Base-by-base conservation (phyloP, 2,888 invertebrate genomes). In the Antitype chi region DNA sequence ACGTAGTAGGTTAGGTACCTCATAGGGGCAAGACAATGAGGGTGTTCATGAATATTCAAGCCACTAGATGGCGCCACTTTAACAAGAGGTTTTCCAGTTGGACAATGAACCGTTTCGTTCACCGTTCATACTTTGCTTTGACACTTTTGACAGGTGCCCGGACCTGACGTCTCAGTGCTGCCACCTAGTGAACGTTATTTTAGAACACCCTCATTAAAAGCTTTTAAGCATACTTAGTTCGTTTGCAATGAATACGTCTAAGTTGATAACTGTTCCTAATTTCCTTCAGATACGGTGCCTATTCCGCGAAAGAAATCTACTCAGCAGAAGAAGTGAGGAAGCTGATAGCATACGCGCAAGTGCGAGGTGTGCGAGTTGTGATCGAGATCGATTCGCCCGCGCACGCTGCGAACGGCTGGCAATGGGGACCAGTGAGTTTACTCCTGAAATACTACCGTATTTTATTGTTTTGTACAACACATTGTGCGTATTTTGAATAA, bases 381-480 rank as follows among this genome's bases (percentile, higher is more conserved):
- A 97, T 99, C 20, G 99, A 99, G 96, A 97, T 99, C 57, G 99
- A 99, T 93, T 98, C 98, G 11, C 99, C 99, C 0, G 98, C 99
- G 5, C 99, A 99, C 92, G 98, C 98, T 0, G 98, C 98, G 43
- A 98, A 98, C 84, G 99, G 98, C 0, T 99, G 98, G 98, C 98
- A 98, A 91, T 98, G 98, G 98, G 98, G 98, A 47, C 93, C 94
- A 94, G 96, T 96, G 85, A 78, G 78, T 66, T 69, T 4, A 70
- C 9, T 28, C 20, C 2, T 25, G 9, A 32, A 73, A 23, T 32
- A 23, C n/a, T n/a, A 9, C 38, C 15, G 1, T 25, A 63, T 63
- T 62, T n/a, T n/a, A 38, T 38, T 13, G 1, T n/a, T 6, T n/a
- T 55, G n/a, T 17, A 38, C 15, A 38, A 62, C 15, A 23, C 7